Evolutionary conservation across 2,797 vertebrate species (phyloP), one percentile per base, ranked within the genome.

Genomic region (Smutsia gigantea): DNA sequence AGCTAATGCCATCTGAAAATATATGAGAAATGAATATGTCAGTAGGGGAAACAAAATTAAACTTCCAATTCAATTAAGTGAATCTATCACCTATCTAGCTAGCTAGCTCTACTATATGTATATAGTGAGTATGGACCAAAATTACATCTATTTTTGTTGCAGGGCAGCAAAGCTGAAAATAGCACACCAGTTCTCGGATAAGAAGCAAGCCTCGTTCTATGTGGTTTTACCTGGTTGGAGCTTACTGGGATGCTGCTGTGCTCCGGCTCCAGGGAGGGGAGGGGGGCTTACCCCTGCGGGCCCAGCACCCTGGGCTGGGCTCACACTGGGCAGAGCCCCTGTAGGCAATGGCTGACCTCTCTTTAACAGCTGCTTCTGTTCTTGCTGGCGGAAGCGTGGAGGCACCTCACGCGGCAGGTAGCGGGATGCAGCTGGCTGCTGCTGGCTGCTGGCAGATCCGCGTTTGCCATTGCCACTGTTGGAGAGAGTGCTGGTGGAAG

Each of bases 351-450:
- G 99, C 98, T 99, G 99, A 81, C 99, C 99, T 99, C 99, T 99
- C 98, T 99, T 99, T 98, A 99, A 98, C 96, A 99, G 99, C 99
- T 99, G 99, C 99, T 99, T 99, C 99, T 99, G 99, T 98, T 99
- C 99, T 98, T 99, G 99, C 99, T 99, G 99, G 98, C 99, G 99
- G 98, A 99, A 99, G 98, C 99, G 99, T 29, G 99, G 99, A 97
- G 99, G 99, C 98, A 99, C 99, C 99, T 99, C 99, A 74, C 99
- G 99, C 98, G 99, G 99, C 98, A 99, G 99, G 99, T 99, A 99
- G 98, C 99, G 99, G 98, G 99, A 98, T 84, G 99, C 99, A 97
- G 99, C 99, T 23, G 99, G 98, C 98, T 99, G 99, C 99, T 99
- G 99, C 99, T 99, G 99, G 99, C 99, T 98, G 97, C 98, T 98